A percentile compares a stretch with the other conserved stretches of the same genome.
These are phyloP conservation scores for Notiomystis cincta DNA, from an alignment of 2,113 vertebrate genomes.

Conservation along the genomic window DNA sequence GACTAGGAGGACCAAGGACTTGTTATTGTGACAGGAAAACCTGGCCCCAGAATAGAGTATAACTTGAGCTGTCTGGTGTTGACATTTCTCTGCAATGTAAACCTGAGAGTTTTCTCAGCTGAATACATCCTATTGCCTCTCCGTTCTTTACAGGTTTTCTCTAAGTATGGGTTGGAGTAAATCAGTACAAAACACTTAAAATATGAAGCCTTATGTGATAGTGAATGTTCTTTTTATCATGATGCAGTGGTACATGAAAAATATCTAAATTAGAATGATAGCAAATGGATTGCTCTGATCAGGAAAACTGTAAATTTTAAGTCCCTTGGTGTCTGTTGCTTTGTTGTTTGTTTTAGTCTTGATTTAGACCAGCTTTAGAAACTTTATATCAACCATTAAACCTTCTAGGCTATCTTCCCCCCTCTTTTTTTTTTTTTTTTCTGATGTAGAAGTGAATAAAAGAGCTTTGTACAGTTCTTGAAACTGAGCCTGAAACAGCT, in stretches of 20 bases:
- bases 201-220: background rate
- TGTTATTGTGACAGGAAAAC: background rate
- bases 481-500: conserved; percentile 60
- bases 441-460: conserved; percentile 59
- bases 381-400: background rate
- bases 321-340: background rate
- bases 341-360: conserved; percentile 17
- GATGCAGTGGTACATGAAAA: background rate
- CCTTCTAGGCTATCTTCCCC: background rate
- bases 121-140: accelerated
- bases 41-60: background rate
- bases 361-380: conserved; percentile 8
- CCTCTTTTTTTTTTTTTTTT: background rate
- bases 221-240: background rate
- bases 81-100: background rate
- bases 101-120: background rate
- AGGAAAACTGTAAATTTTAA: background rate
- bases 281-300: background rate
- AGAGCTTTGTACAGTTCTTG: conserved; percentile 66
- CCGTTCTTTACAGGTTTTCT: background rate
- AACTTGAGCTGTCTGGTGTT: background rate
- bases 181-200: background rate
- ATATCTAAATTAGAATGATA: background rate
- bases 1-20: background rate
- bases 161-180: background rate